These are phyloP conservation scores for Ceratosolen solmsi DNA, from an alignment of 1,140 invertebrate species.

Conservation along the genomic window DNA sequence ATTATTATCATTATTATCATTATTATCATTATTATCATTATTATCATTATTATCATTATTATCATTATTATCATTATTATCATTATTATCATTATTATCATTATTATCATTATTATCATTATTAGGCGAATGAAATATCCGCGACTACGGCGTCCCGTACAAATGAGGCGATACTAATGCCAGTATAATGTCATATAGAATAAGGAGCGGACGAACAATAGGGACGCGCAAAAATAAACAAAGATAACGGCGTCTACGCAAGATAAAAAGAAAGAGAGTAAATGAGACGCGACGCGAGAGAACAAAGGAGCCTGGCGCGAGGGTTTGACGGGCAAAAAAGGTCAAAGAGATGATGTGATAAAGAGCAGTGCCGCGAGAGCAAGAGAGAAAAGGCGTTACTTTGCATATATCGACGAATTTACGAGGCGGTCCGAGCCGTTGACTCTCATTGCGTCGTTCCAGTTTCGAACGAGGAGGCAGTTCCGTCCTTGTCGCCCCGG, in stretches of 20 bases:
- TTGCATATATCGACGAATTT: conserved; percentile 67
- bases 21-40: no score
- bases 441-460: conserved; percentile 47
- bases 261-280: conserved; percentile 36
- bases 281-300: conserved; percentile 23
- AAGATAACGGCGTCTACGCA: conserved; percentile 23
- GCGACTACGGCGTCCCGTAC: background rate
- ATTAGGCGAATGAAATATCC: background rate
- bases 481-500: conserved; percentile 53
- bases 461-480: conserved; percentile 51
- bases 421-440: conserved; percentile 55
- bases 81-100: no score
- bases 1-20: no score
- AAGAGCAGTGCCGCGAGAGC: background rate
- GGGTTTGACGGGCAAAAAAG: conserved; percentile 15
- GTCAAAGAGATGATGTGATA: conserved; percentile 13
- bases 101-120: no score
- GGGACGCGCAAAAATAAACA: conserved; percentile 30
- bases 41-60: no score
- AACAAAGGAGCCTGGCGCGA: conserved; percentile 41
- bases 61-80: no score
- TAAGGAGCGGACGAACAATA: conserved; percentile 6
- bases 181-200: conserved; percentile 8
- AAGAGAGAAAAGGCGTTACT: conserved; percentile 53
- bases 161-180: conserved; percentile 30